Percentiles rank a stretch among this genome's conserved stretches.
Conservation (phyloP, 2,113 vertebrate species). For the Pachyramphus minor region DNA sequence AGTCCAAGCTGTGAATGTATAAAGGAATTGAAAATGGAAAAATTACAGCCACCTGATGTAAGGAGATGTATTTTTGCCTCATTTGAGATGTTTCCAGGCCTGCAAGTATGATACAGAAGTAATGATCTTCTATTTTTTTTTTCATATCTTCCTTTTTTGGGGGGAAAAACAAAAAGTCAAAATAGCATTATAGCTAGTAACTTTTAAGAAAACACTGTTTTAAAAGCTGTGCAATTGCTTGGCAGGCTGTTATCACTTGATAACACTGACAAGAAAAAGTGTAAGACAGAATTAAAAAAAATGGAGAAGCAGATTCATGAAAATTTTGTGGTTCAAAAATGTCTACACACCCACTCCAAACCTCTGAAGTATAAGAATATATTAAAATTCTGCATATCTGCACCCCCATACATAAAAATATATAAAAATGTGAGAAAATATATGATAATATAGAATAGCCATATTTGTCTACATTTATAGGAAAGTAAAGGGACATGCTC, state of each 20-base stretch:
- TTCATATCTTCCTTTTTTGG: neutral
- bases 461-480: neutral
- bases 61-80: neutral
- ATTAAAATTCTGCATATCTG: neutral
- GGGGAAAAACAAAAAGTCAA: neutral
- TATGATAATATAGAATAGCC: neutral
- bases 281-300: neutral
- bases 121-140: neutral
- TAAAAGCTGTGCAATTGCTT: neutral
- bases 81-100: neutral
- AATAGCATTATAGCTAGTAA: neutral
- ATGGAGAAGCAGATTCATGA: neutral
- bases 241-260: neutral
- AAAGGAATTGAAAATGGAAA: slow-evolving; percentile 8
- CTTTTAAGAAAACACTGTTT: neutral
- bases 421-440: neutral
- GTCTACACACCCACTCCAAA: neutral
- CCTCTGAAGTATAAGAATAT: neutral
- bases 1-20: neutral
- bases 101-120: neutral
- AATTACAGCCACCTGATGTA: neutral
- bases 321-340: neutral
- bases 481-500: neutral
- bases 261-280: neutral
- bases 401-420: neutral